Conservation (phyloP, 2,888 invertebrate genomes). For the Choristoneura rosaceana region DNA sequence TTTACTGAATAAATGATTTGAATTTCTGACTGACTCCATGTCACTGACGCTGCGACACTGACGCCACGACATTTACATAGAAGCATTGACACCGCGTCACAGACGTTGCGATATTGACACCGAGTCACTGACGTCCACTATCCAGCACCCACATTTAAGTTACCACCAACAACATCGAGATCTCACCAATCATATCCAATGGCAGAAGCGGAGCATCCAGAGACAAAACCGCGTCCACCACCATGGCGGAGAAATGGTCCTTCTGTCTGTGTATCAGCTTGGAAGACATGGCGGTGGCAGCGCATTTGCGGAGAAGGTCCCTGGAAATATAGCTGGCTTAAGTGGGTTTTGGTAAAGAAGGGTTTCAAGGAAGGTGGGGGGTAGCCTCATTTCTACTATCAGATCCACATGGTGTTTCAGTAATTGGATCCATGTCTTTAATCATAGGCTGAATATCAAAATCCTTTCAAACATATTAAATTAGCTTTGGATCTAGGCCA, state of each 20-base stretch:
- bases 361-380: not conserved
- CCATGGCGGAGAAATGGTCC: constrained; percentile 98
- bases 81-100: no score
- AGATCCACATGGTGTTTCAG: constrained; percentile 48
- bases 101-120: no score
- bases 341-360: not conserved
- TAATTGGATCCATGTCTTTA: constrained; percentile 53
- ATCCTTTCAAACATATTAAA: constrained; percentile 64
- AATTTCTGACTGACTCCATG: no score
- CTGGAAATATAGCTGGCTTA: constrained; percentile 50
- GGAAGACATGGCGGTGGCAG: constrained; percentile 98
- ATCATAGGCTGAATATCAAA: constrained; percentile 46
- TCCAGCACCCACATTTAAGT: no score
- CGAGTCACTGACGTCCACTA: no score
- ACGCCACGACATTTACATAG: no score
- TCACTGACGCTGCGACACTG: no score
- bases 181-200: constrained; percentile 96
- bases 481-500: no score
- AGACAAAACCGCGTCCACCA: constrained; percentile 97
- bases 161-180: no score
- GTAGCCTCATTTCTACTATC: constrained; percentile 49
- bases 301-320: constrained; percentile 93
- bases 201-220: constrained; percentile 94
- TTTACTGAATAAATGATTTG: no score
- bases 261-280: constrained; percentile 98